These are phyloP conservation scores for Pseudomyrmex gracilis DNA, from an alignment of 1,140 invertebrate species.

Conservation along the genomic window DNA sequence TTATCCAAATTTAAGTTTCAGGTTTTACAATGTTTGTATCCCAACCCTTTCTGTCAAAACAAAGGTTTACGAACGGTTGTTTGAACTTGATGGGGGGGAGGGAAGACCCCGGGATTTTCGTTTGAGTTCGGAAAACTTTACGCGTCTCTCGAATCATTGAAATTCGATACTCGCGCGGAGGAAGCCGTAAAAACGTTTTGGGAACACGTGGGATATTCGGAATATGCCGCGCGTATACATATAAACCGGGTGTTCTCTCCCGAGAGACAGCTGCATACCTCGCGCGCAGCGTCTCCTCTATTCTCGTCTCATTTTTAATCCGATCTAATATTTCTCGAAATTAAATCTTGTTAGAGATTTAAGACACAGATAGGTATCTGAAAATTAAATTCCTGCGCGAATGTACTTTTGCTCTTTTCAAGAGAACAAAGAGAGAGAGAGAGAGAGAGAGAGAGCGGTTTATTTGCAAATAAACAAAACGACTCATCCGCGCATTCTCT, in stretches of 20 bases:
- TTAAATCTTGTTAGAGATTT: neutral
- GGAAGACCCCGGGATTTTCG: neutral
- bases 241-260: constrained; percentile 19
- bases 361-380: neutral
- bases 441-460: too few species aligned
- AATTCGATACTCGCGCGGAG: constrained; percentile 47
- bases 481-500: too few species aligned
- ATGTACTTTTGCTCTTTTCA: neutral
- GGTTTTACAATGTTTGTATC: neutral
- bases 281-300: neutral
- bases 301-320: constrained; percentile 1
- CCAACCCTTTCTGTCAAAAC: neutral
- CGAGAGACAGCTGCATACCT: constrained; percentile 23
- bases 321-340: constrained; percentile 7
- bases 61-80: too few species aligned
- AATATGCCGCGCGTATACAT: constrained; percentile 29
- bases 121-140: constrained; percentile 24
- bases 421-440: neutral
- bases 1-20: too few species aligned
- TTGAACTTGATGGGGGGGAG: constrained; percentile 7
- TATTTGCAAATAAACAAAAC: neutral
- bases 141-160: constrained; percentile 54
- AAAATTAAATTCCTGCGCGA: constrained; percentile 17
- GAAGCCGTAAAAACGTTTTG: constrained; percentile 62
- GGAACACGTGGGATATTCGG: constrained; percentile 55